These are phyloP conservation scores for Poeciliopsis paucimaculata DNA, from an alignment of 2,797 vertebrate species.

Conservation along the genomic window DNA sequence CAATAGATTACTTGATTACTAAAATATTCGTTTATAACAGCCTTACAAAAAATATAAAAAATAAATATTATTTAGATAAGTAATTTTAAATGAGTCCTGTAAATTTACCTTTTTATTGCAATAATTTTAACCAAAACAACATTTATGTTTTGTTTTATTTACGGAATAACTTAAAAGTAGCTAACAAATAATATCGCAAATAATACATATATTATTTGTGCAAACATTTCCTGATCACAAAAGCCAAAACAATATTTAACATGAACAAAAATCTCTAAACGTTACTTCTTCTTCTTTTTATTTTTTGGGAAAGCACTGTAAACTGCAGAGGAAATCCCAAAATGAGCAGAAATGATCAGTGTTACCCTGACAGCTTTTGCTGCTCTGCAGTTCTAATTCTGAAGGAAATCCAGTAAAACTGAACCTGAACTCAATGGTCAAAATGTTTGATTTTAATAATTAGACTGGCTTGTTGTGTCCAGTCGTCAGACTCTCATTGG, in stretches of 20 bases:
- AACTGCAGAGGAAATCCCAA: background rate
- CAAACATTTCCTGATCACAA: background rate
- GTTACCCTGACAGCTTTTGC: background rate
- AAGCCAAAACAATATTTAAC: background rate
- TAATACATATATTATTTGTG: background rate
- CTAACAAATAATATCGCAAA: too few relatives aligned
- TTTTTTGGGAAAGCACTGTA: background rate
- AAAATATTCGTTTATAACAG: too few relatives aligned
- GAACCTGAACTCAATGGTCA: background rate
- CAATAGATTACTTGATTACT: too few relatives aligned
- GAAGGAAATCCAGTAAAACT: background rate
- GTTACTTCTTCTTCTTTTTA: too few relatives aligned
- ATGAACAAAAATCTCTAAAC: background rate
- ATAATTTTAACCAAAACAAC: background rate
- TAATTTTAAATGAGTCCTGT: background rate
- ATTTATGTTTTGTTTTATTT: background rate
- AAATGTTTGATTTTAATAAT: background rate
- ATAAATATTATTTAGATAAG: background rate
- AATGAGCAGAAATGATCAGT: background rate
- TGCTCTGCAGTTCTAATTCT: background rate
- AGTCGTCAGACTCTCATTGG: slow-evolving; percentile 87
- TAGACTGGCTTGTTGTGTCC: background rate
- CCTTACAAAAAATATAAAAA: background rate
- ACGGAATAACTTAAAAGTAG: background rate
- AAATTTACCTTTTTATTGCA: background rate